These are phyloP conservation scores for Anastatus disparis DNA, from an alignment of 1,140 invertebrate species.

Conservation along the genomic window DNA sequence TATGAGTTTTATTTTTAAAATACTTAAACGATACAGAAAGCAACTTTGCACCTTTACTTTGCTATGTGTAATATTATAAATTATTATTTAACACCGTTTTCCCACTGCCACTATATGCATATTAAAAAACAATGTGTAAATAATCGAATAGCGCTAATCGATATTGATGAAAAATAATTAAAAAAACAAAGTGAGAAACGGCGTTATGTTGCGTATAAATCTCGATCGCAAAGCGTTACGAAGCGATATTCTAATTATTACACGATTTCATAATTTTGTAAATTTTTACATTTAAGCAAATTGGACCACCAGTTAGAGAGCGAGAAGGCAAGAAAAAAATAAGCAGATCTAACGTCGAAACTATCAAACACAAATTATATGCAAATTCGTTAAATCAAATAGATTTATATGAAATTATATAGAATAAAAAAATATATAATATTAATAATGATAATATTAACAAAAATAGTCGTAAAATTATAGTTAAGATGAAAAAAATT, in stretches of 20 bases:
- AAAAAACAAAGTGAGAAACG: constrained; percentile 2
- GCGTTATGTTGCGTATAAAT: neutral
- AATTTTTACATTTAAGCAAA: constrained; percentile 32
- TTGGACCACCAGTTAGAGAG: neutral
- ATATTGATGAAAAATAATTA: too few species aligned
- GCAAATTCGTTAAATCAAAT: constrained; percentile 23
- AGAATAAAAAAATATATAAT: constrained; percentile 11
- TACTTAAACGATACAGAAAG: neutral
- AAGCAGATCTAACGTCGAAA: constrained; percentile 4
- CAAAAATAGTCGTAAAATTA: neutral
- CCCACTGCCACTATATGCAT: constrained; percentile 38
- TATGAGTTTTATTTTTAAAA: constrained; percentile 10
- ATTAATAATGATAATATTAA: neutral
- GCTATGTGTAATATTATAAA: constrained; percentile 27
- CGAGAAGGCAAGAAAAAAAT: constrained; percentile 5
- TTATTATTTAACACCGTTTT: constrained; percentile 19
- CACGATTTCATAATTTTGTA: constrained; percentile 36
- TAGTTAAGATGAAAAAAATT: constrained; percentile 10
- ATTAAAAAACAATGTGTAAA: constrained; percentile 30
- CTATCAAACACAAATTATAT: neutral
- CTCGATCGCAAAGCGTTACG: constrained; percentile 6
- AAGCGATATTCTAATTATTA: constrained; percentile 21
- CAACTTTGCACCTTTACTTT: constrained; percentile 17
- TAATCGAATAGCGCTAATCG: constrained; percentile 12
- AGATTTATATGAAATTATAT: neutral